These are phyloP conservation scores for Nannospalax galili DNA, from an alignment of 2,113 vertebrate species.

Conservation along the genomic window DNA sequence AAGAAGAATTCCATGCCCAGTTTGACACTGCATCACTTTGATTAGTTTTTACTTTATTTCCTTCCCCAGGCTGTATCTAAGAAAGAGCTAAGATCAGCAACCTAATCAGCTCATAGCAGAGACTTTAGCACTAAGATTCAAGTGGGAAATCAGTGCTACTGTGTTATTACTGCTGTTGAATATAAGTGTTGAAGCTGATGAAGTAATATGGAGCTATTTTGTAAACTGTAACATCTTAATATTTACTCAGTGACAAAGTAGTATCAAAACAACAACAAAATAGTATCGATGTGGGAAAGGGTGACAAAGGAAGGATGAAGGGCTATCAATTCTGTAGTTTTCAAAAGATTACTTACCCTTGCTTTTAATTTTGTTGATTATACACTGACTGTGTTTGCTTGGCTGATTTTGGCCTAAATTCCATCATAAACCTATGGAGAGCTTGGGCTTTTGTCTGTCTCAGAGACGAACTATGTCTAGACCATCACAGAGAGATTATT, in stretches of 20 bases:
- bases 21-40: constrained; percentile 24
- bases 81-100: constrained; percentile 42
- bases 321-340: not conserved
- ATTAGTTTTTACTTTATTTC: constrained; percentile 54
- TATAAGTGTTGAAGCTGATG: constrained; percentile 3
- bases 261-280: not conserved
- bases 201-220: constrained; percentile 18
- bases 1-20: not conserved
- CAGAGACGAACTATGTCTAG: not conserved
- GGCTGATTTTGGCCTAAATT: not conserved
- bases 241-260: not conserved
- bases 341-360: not conserved
- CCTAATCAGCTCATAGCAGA: not conserved
- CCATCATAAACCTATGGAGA: not conserved
- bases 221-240: not conserved
- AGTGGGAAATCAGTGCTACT: not conserved
- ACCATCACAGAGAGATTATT: not conserved
- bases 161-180: not conserved
- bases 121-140: not conserved
- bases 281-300: not conserved
- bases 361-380: not conserved
- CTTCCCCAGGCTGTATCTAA: constrained; percentile 4
- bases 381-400: not conserved
- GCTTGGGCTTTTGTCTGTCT: not conserved
- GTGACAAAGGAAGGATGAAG: not conserved